These are phyloP conservation scores for Coregonus suidteri DNA, from an alignment of 2,797 vertebrate genomes.

Conservation along the genomic window DNA sequence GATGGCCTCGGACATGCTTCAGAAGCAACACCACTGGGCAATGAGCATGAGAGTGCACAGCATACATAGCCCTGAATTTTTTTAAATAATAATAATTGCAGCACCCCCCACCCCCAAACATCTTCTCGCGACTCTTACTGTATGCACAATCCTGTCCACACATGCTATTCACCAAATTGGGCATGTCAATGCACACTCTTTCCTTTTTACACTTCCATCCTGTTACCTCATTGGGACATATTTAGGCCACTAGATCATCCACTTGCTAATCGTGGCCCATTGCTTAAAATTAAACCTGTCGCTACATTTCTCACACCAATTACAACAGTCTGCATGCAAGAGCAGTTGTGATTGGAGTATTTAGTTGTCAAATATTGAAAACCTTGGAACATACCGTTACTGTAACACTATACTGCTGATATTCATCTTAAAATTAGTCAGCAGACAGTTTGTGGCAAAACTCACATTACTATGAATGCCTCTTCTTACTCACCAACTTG, in stretches of 20 bases:
- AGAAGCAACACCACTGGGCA: conserved; percentile 33
- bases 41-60: not conserved
- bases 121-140: not conserved
- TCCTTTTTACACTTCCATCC: conserved; percentile 17
- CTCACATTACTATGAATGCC: conserved; percentile 27
- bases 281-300: conserved; percentile 50
- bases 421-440: not conserved
- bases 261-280: conserved; percentile 25
- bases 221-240: conserved; percentile 36
- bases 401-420: not conserved
- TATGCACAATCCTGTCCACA: not conserved
- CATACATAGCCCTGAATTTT: no score
- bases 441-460: conserved; percentile 17
- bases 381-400: conserved; percentile 20
- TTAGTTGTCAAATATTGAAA: conserved; percentile 31
- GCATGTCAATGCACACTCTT: not conserved
- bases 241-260: conserved; percentile 35
- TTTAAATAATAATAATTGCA: no score
- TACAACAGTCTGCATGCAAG: conserved; percentile 28
- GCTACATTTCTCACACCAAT: conserved; percentile 29
- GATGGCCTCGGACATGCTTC: conserved; percentile 36
- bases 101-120: not conserved
- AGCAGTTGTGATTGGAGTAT: conserved; percentile 23
- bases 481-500: conserved; percentile 2
- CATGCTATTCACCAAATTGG: not conserved